Percentiles rank a stretch among this genome's conserved stretches.
phyloP scores from a whole-genome alignment of 2,113 vertebrate genomes.

The Tenrec ecaudatus region DNA sequence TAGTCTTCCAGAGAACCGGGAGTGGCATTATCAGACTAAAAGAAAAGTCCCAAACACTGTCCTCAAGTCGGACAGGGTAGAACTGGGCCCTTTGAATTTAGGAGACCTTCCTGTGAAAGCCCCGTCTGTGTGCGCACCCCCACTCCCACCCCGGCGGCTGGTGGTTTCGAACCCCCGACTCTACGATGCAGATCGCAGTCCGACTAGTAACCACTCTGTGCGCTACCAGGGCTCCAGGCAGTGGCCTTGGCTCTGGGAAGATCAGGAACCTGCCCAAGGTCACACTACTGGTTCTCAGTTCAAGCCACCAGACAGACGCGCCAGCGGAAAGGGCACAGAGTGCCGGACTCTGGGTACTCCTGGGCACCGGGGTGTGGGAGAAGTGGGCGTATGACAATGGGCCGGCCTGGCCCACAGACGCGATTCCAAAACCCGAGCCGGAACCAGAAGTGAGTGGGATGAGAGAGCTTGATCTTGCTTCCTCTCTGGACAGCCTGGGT shows the following conservation, averaged over 20 bases:
- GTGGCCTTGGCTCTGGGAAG: not conserved
- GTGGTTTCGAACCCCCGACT: too few species aligned
- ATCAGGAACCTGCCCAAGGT: constrained; percentile 27
- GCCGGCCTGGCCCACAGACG: constrained; percentile 12
- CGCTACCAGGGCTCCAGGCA: too few species aligned
- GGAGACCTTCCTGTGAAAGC: not conserved
- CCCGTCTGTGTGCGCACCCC: too few species aligned
- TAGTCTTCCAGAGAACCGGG: not conserved
- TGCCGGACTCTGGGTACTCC: not conserved
- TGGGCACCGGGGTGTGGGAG: not conserved
- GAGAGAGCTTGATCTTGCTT: not conserved
- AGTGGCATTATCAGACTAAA: too few species aligned
- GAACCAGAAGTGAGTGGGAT: not conserved
- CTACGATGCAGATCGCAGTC: too few species aligned
- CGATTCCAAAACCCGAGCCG: constrained; percentile 41
- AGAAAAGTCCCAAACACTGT: too few species aligned
- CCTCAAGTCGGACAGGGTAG: too few species aligned
- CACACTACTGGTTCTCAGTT: not conserved
- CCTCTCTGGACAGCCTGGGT: not conserved
- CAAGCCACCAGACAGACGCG: not conserved
- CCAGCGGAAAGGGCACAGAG: not conserved
- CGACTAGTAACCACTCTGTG: too few species aligned
- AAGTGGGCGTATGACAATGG: not conserved
- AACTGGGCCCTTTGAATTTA: not conserved
- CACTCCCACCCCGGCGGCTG: too few species aligned